Evolutionary conservation across 2,113 vertebrate genomes (phyloP).

Genomic region (Macquaria australasica): DNA sequence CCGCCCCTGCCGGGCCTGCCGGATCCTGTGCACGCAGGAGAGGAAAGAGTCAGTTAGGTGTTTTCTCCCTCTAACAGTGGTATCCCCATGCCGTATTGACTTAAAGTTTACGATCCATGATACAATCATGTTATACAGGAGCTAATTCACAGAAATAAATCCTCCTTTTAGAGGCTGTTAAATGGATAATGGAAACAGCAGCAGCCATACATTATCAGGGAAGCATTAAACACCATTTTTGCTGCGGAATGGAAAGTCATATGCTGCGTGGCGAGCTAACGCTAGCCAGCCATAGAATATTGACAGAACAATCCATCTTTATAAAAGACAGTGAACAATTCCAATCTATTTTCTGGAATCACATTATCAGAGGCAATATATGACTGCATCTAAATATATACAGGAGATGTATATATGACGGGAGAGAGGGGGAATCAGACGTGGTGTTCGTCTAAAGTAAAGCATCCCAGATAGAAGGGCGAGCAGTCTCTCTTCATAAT

Average conservation of each 20-base stretch:
- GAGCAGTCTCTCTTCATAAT: conserved; percentile 79
- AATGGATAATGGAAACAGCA: conserved; percentile 94
- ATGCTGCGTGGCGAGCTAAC: conserved; percentile 88
- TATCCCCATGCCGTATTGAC: conserved; percentile 92
- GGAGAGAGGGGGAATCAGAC: conserved; percentile 49
- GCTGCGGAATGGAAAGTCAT: conserved; percentile 90
- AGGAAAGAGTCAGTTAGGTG: conserved; percentile 75
- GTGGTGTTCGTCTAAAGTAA: conserved; percentile 40
- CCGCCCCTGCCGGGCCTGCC: conserved; percentile 60
- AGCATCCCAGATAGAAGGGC: conserved; percentile 47
- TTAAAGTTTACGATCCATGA: conserved; percentile 97
- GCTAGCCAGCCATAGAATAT: conserved; percentile 92
- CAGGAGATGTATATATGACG: conserved; percentile 82
- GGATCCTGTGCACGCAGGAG: conserved; percentile 14
- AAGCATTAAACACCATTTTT: conserved; percentile 95
- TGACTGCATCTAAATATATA: conserved; percentile 94
- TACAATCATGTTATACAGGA: conserved; percentile 90
- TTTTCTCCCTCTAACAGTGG: conserved; percentile 82
- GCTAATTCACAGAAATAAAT: conserved; percentile 97
- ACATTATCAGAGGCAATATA: conserved; percentile 96
- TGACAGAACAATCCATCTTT: conserved; percentile 97
- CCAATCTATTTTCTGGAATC: conserved; percentile 94
- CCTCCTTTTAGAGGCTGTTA: conserved; percentile 96
- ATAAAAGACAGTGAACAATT: conserved; percentile 96
- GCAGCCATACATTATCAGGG: conserved; percentile 88